Base-by-base conservation (phyloP, 2,888 invertebrate genomes). In the Caenorhabditis sp. region DNA sequence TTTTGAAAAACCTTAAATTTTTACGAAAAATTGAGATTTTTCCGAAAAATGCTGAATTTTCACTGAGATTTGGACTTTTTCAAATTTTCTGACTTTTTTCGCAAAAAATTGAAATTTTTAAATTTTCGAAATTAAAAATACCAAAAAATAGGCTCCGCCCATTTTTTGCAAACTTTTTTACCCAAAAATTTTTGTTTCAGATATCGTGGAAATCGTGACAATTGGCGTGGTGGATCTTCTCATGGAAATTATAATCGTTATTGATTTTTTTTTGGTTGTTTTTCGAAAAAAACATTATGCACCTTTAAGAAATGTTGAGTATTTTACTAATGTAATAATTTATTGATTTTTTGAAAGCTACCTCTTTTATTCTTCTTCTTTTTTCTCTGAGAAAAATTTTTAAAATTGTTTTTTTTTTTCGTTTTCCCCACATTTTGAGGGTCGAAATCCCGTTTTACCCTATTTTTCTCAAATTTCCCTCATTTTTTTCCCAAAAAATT, bases 191-290 rank as follows among this genome's bases (percentile, higher is more conserved):
- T 51, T 51, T 50, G 8, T 19, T 23, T 10, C 21, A 23, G 55
- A 24, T 55, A 17, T n/a, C 55, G 55, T 14, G 55, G 31, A 12
- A 53, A 23, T 21, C 23, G 53, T 10, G 53, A 50, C 50, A 50
- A 53, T 53, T 53, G 53, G 53, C 21, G 53, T 12, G 24, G 24
- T n/a, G 53, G 53, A 53, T 21, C 23, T 12, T 53, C 24, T 14
- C 53, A n/a, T 53, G 53, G 53, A 53, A 23, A 21, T 21, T 24
- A 53, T 24, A 21, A 53, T 53, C 53, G 53, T 19, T 53, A 53
- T 24, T 53, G 21, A 53, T 8, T 19, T 21, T 53, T 6, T 21
- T 53, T 6, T 53, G 6, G 53, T 5, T 24, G n/a, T 24, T 8
- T 53, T 53, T 17, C n/a, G 51, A 10, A 5, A 51, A 51, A 19